phyloP scores from a whole-genome alignment of 2,113 vertebrate species.

The Aphyosemion australe region DNA sequence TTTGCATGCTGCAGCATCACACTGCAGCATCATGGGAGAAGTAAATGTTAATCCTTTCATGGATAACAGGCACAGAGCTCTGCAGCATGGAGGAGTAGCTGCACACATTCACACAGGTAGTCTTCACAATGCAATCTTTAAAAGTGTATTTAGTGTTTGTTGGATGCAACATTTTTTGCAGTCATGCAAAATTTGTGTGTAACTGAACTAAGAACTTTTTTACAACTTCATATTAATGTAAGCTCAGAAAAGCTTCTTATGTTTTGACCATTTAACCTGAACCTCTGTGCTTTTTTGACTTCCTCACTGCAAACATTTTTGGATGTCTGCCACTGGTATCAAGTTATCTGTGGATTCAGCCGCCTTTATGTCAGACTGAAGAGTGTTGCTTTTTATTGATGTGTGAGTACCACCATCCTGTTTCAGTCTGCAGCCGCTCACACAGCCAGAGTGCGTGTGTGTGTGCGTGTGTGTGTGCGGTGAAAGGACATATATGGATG shows the following conservation, averaged over 20 bases:
- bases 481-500: not conserved
- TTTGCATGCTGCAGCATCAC: constrained; percentile 7
- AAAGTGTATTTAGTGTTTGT: not conserved
- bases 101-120: constrained; percentile 4
- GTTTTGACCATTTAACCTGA: too few species aligned
- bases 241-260: too few species aligned
- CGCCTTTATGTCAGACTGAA: not conserved
- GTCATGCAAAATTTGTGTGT: too few species aligned
- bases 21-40: constrained; percentile 28
- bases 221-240: too few species aligned
- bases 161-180: not conserved
- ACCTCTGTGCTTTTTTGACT: too few species aligned
- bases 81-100: constrained; percentile 23
- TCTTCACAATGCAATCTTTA: not conserved
- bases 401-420: constrained; percentile 13
- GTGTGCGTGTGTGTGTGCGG: not conserved
- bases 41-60: constrained; percentile 43
- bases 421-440: constrained; percentile 19
- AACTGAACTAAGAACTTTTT: too few species aligned
- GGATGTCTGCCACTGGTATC: not conserved
- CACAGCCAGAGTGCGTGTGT: constrained; percentile 37
- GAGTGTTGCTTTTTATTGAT: not conserved
- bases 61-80: constrained; percentile 19
- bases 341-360: not conserved
- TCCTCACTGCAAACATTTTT: too few species aligned